Conservation (phyloP, 2,888 invertebrate species). For the Scaptomyza caliginosa region DNA sequence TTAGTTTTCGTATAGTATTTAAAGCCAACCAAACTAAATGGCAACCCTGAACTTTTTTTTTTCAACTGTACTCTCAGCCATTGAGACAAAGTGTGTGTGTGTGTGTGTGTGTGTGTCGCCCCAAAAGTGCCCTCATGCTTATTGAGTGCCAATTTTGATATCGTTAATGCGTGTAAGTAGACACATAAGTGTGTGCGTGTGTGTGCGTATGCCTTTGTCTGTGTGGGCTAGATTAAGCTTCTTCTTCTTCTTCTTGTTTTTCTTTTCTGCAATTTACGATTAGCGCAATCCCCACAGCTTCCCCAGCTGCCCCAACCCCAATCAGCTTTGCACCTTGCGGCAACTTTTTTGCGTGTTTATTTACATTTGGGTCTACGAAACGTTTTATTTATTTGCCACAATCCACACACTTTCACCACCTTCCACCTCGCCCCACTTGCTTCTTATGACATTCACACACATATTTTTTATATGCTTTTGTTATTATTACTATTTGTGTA, state of each 20-base stretch:
- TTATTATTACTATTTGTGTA: constrained; percentile 57
- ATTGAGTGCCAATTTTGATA: constrained; percentile 77
- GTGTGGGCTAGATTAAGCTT: constrained; percentile 46
- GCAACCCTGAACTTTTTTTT: not conserved
- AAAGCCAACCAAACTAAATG: too few relatives aligned
- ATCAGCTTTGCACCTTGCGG: constrained; percentile 54
- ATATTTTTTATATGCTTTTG: constrained; percentile 60
- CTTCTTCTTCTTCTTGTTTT: constrained; percentile 26
- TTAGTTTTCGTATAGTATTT: not conserved
- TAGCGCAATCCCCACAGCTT: constrained; percentile 25
- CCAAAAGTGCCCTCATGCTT: constrained; percentile 63
- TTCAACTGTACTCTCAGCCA: not conserved
- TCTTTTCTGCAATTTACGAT: constrained; percentile 65
- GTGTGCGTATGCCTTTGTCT: not conserved
- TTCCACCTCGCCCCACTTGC: not conserved
- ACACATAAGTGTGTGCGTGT: constrained; percentile 5
- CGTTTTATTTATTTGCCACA: constrained; percentile 71
- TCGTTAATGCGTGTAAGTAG: constrained; percentile 51
- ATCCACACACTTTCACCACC: constrained; percentile 13
- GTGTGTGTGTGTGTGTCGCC: constrained; percentile 14
- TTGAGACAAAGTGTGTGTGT: constrained; percentile 1
- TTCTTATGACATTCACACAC: constrained; percentile 11
- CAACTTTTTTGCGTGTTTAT: constrained; percentile 34
- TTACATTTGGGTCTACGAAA: constrained; percentile 63
- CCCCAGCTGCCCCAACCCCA: not conserved